These are phyloP conservation scores for Microtus montanus DNA, from an alignment of 2,113 vertebrate species.

Conservation along the genomic window DNA sequence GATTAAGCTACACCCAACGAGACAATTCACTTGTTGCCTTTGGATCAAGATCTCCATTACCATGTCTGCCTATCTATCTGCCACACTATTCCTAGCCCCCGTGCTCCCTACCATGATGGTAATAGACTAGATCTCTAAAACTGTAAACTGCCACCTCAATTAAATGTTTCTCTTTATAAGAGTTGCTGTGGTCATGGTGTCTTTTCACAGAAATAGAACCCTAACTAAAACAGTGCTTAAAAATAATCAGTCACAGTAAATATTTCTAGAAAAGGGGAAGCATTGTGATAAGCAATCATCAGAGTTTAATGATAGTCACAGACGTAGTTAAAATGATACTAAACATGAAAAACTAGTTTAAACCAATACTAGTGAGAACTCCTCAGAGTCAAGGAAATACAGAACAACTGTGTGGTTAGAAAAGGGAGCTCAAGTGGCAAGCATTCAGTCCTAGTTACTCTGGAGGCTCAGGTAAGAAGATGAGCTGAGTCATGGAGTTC, in stretches of 20 bases:
- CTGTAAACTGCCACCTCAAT: not conserved
- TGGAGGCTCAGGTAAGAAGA: not conserved
- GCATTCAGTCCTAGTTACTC: not conserved
- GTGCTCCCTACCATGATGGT: not conserved
- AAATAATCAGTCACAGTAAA: not conserved
- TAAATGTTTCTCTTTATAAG: not conserved
- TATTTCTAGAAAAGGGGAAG: not conserved
- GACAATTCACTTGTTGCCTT: too few species aligned
- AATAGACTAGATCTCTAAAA: not conserved
- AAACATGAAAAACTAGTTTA: constrained; percentile 4
- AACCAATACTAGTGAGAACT: not conserved
- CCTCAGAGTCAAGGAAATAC: not conserved
- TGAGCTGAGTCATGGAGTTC: not conserved
- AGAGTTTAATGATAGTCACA: not conserved
- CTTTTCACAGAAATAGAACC: not conserved
- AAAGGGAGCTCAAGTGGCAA: not conserved
- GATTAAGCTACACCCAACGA: too few species aligned
- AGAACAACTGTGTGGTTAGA: not conserved
- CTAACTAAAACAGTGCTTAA: not conserved
- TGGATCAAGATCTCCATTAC: not conserved
- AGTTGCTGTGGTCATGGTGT: not conserved
- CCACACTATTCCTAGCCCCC: too few species aligned
- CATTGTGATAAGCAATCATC: not conserved
- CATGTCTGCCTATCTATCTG: not conserved
- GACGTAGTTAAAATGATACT: constrained; percentile 4